Base-by-base conservation (phyloP, 2,888 invertebrate genomes). In the Catocala fraxini region DNA sequence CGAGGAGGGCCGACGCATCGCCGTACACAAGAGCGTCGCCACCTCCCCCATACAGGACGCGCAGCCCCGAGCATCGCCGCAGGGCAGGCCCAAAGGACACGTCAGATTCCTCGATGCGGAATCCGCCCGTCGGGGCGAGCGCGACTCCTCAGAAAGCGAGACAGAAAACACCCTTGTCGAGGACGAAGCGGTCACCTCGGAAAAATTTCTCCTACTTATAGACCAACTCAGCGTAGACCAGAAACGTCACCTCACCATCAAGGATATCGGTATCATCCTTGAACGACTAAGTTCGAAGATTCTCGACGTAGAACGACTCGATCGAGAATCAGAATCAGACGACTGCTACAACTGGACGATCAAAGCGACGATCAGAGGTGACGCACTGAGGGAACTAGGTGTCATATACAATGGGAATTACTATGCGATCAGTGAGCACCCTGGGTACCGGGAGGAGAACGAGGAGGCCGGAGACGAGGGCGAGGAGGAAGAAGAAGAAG, bases 321-420 rank as follows among this genome's bases (percentile, higher is more conserved):
- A 98, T 90, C 96, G 98, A 64, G 98, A 98, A 90, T 97, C 97
- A 79, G 98, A 98, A 90, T 97, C 97, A 89, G 98, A 98, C 91
- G 98, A 98, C 91, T 98, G 98, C 89, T 98, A 98, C 95, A 98
- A 98, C 93, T 98, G 98, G 98, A 98, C 98, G 91, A 98, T 98
- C 94, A 98, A 98, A 93, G 98, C 98, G 82, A 97, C 98, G 80
- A 98, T 98, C 87, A 95, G 98, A 68, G 98, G 98, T 56, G 98
- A 98, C 91, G 97, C 98, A 80, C 94, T 98, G 82, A 95, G 98
- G 63, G 98, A 98, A 91, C 95, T 98, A 70, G 98, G 98, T 70
- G 98, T 98, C 79, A 98, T 98, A 87, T 98, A 98, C 94, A 98
- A 98, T 93, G 98, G 98, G 70, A 98, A 98, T 94, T 98, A 98